These are phyloP conservation scores for Peromyscus maniculatus DNA, from an alignment of 2,113 vertebrate species.

Conservation along the genomic window DNA sequence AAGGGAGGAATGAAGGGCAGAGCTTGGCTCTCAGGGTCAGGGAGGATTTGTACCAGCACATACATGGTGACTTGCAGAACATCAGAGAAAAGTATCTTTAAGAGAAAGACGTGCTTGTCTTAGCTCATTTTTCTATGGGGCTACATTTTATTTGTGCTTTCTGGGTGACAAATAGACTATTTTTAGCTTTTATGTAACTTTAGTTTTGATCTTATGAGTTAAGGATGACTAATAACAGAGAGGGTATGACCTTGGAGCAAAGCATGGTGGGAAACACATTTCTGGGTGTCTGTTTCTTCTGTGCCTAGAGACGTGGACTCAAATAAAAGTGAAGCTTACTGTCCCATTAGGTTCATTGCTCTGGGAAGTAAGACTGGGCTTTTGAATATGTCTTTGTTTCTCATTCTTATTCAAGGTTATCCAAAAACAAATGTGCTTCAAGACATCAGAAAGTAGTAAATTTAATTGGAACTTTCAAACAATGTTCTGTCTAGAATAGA, in stretches of 20 bases:
- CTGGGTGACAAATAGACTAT: slow-evolving; percentile 74
- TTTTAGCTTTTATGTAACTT: slow-evolving; percentile 68
- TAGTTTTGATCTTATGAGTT: slow-evolving; percentile 71
- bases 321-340: slow-evolving; percentile 71
- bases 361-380: slow-evolving; percentile 60
- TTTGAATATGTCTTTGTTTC: slow-evolving; percentile 74
- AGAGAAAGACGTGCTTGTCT: slow-evolving; percentile 21
- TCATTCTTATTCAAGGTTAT: slow-evolving; percentile 71
- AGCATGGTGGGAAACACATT: slow-evolving; percentile 69
- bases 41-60: slow-evolving; percentile 66
- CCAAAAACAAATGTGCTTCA: slow-evolving; percentile 71
- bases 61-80: slow-evolving; percentile 63
- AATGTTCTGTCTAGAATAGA: slow-evolving; percentile 50
- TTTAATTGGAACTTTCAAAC: slow-evolving; percentile 69
- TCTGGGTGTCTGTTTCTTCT: slow-evolving; percentile 65
- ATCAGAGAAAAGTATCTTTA: slow-evolving; percentile 58
- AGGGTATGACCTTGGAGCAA: slow-evolving; percentile 46
- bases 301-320: slow-evolving; percentile 55
- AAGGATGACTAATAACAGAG: slow-evolving; percentile 64
- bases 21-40: slow-evolving; percentile 46
- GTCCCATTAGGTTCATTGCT: slow-evolving; percentile 34
- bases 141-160: slow-evolving; percentile 72
- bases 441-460: slow-evolving; percentile 69
- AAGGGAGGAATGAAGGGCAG: slow-evolving; percentile 48
- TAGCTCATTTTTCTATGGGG: slow-evolving; percentile 57